A percentile compares a stretch with the other conserved stretches of the same genome.
Conservation (phyloP, 2,113 vertebrate genomes). For the Rhizomys pruinosus region DNA sequence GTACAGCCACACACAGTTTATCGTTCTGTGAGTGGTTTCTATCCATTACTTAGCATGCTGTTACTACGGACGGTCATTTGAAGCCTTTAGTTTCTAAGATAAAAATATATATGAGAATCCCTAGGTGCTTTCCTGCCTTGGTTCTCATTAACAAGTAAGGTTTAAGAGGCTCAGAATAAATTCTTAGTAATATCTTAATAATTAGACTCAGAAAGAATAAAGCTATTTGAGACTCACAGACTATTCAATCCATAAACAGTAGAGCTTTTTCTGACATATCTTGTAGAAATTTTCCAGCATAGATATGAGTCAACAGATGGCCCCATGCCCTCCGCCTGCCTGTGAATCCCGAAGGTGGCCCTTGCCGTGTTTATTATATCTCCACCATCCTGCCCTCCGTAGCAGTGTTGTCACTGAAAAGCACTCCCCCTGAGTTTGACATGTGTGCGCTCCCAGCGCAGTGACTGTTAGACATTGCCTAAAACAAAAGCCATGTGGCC, state of each 20-base stretch:
- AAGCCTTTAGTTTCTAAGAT: conserved; percentile 11
- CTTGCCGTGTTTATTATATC: neutral
- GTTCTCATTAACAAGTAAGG: neutral
- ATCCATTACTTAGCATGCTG: neutral
- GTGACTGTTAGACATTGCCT: neutral
- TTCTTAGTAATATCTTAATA: neutral
- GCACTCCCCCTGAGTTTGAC: neutral
- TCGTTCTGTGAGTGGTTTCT: neutral
- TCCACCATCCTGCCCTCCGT: neutral
- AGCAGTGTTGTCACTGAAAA: neutral
- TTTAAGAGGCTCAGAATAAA: neutral
- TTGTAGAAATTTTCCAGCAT: conserved; percentile 1
- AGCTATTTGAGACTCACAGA: neutral
- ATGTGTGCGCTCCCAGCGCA: neutral
- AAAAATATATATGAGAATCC: conserved; percentile 2
- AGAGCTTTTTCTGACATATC: neutral
- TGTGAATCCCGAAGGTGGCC: neutral
- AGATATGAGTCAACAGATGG: neutral
- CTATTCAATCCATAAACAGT: neutral
- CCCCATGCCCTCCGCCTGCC: neutral
- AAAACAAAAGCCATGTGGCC: neutral
- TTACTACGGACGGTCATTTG: neutral
- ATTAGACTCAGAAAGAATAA: neutral
- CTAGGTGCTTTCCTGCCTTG: neutral
- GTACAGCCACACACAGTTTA: neutral